A percentile compares a stretch with the other conserved stretches of the same genome.
Conservation (phyloP, 2,888 invertebrate species). For the Xylophagus ater region DNA sequence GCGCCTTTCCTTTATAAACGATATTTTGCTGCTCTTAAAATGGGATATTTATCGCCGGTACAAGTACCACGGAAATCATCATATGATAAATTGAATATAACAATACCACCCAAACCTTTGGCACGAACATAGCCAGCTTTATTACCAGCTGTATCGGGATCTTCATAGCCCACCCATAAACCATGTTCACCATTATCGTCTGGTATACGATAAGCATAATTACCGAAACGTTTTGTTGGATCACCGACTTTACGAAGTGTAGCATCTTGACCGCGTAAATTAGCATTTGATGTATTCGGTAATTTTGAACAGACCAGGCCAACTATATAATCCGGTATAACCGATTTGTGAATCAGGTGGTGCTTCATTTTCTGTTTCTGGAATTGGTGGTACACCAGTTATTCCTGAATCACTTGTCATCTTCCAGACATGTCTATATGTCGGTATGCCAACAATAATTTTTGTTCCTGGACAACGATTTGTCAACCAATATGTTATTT, state of each 20-base stretch:
- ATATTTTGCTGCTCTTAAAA: constrained; percentile 62
- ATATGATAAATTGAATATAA: constrained; percentile 60
- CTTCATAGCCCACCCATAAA: constrained; percentile 73
- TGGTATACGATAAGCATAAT: constrained; percentile 64
- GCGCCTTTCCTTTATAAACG: too few species aligned
- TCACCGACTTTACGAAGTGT: constrained; percentile 64
- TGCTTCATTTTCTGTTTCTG: constrained; percentile 55
- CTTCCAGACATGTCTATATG: constrained; percentile 68
- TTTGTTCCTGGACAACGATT: constrained; percentile 52
- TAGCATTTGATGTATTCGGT: constrained; percentile 49
- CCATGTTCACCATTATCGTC: constrained; percentile 55
- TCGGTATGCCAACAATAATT: constrained; percentile 57
- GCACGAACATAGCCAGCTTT: constrained; percentile 63
- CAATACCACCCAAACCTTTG: constrained; percentile 67
- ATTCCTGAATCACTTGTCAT: constrained; percentile 61
- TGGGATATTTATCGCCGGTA: constrained; percentile 67
- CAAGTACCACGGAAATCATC: constrained; percentile 77
- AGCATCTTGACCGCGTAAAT: constrained; percentile 51
- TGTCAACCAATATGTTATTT: constrained; percentile 52
- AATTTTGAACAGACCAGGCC: constrained; percentile 68
- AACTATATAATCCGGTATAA: constrained; percentile 58
- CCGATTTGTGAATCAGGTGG: constrained; percentile 61
- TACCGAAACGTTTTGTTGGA: constrained; percentile 69
- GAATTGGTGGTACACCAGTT: constrained; percentile 65
- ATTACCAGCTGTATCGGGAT: constrained; percentile 68